Conservation (phyloP, 2,888 invertebrate species). For the Drosophila prolongata region DNA sequence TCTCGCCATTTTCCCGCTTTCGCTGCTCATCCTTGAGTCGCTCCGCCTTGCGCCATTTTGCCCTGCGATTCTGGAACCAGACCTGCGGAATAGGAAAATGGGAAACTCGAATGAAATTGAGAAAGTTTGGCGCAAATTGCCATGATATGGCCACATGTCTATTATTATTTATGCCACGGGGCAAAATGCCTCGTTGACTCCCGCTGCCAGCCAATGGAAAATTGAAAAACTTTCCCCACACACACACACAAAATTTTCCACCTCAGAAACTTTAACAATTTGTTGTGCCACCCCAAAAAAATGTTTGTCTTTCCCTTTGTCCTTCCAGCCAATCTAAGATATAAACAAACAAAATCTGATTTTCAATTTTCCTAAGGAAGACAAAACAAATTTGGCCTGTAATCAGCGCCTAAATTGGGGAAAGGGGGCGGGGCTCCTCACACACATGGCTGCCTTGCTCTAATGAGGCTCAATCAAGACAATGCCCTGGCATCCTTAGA, state of each 20-base stretch:
- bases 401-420: constrained; percentile 76
- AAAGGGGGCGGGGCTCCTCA: neutral
- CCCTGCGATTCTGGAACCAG: constrained; percentile 96
- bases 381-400: constrained; percentile 79
- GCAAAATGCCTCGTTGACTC: constrained; percentile 41
- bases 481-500: constrained; percentile 63
- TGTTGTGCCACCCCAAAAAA: constrained; percentile 32
- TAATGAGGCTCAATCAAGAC: constrained; percentile 78
- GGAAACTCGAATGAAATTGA: constrained; percentile 15
- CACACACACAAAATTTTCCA: constrained; percentile 80
- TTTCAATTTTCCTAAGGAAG: constrained; percentile 73
- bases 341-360: constrained; percentile 77
- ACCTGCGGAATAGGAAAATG: constrained; percentile 86
- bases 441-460: constrained; percentile 42
- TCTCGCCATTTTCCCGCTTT: constrained; percentile 91
- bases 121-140: constrained; percentile 64
- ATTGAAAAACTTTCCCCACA: constrained; percentile 79
- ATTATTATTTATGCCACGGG: constrained; percentile 64
- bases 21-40: constrained; percentile 95
- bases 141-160: constrained; percentile 49
- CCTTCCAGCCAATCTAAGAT: constrained; percentile 43
- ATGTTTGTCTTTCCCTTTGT: constrained; percentile 5
- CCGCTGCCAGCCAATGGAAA: constrained; percentile 73
- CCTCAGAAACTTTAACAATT: constrained; percentile 82
- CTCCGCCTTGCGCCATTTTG: constrained; percentile 97